A percentile compares a stretch with the other conserved stretches of the same genome.
Conservation (phyloP, 2,888 invertebrate genomes). For the Brachypalpus laphriformis region DNA sequence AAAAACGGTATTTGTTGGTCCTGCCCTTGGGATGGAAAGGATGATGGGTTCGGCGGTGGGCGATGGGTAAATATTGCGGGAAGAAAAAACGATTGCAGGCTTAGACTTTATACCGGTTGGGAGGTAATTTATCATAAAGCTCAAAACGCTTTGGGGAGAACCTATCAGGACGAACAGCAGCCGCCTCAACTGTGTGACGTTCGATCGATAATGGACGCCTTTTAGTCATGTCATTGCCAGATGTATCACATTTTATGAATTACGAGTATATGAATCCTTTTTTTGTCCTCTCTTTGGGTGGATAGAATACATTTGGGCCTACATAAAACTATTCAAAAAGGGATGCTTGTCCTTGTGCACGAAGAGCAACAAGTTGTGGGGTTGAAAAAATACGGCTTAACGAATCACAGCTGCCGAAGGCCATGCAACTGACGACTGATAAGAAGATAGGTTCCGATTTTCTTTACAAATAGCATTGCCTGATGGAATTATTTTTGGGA, state of each 20-base stretch:
- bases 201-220: constrained; percentile 70
- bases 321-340: background rate
- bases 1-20: constrained; percentile 54
- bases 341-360: background rate
- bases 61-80: constrained; percentile 23
- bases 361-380: constrained; percentile 57
- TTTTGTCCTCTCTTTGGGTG: background rate
- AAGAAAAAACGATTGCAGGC: background rate
- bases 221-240: constrained; percentile 72
- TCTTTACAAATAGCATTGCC: constrained; percentile 15
- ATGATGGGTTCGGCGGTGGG: background rate
- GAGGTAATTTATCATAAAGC: constrained; percentile 56
- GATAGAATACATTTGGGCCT: background rate
- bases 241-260: constrained; percentile 69
- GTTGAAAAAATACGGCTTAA: constrained; percentile 10
- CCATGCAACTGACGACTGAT: constrained; percentile 3
- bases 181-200: constrained; percentile 37
- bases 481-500: constrained; percentile 14
- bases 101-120: constrained; percentile 1
- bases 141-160: constrained; percentile 28
- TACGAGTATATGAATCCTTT: constrained; percentile 56
- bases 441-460: constrained; percentile 24
- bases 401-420: constrained; percentile 29
- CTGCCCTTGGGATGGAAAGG: background rate
- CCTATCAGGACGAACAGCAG: constrained; percentile 47